phyloP scores from a whole-genome alignment of 2,888 invertebrate species.

The Lycaena phlaeas region DNA sequence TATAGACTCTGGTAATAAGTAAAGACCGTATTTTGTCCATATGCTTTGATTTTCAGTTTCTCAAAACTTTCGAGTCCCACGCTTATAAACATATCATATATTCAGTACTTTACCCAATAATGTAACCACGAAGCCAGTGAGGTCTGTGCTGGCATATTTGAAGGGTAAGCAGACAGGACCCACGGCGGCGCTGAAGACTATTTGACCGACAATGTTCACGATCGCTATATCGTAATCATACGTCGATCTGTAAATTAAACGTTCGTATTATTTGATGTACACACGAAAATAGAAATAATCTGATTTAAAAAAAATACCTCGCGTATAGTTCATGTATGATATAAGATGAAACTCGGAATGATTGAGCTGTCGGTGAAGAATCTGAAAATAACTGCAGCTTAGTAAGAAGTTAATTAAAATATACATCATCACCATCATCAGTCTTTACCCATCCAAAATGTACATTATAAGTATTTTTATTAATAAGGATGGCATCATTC shows the following conservation, averaged over 20 bases:
- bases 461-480: too few species aligned
- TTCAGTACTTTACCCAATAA: slow-evolving; percentile 47
- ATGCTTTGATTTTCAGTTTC: too few species aligned
- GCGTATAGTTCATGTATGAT: slow-evolving; percentile 58
- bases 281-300: too few species aligned
- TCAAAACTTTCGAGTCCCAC: too few species aligned
- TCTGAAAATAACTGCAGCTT: slow-evolving; percentile 43
- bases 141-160: slow-evolving; percentile 33
- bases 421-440: too few species aligned
- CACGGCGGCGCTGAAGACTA: slow-evolving; percentile 63
- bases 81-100: background rate
- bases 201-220: slow-evolving; percentile 36
- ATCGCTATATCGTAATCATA: slow-evolving; percentile 72
- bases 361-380: slow-evolving; percentile 56
- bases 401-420: too few species aligned
- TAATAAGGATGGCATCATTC: too few species aligned
- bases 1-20: too few species aligned
- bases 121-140: slow-evolving; percentile 48
- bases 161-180: slow-evolving; percentile 79
- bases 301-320: too few species aligned
- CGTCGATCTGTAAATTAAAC: slow-evolving; percentile 28
- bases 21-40: too few species aligned
- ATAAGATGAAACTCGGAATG: slow-evolving; percentile 37
- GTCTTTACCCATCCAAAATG: too few species aligned
- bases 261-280: too few species aligned